Base-by-base conservation (phyloP, 2,113 vertebrate genomes). In the Grus americana region DNA sequence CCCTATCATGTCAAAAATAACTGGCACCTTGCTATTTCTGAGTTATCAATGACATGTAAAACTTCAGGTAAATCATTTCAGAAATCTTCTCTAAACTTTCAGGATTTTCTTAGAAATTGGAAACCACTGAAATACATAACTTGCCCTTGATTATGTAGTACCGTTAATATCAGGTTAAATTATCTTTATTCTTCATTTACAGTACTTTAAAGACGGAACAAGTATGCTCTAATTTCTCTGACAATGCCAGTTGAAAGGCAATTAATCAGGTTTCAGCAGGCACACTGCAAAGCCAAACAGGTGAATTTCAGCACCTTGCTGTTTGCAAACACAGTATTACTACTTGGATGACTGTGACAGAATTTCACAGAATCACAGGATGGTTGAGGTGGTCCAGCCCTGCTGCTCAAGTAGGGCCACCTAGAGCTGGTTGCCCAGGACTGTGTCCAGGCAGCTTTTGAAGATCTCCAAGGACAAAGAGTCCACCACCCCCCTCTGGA, bases 401-500 rank as follows among this genome's bases (percentile, higher is more conserved):
- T 24, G 5, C 24, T 71, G 27, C 23, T 75, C 52, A 71, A 54
- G 40, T 32, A 82, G 11, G 36, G 14, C 3, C 30, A 62, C 17
- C 61, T 0, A 29, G 6, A 52, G 12, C 50, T 1, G 3, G 15
- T 0, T 30, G 8, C 12, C 14, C 26, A 44, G 40, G n/a, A 27
- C 40, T 0, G 0, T 2, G 5, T 20, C 27, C n/a, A 36, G 44
- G 2, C 0, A 2, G 24, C 38, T 55, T 85, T 16, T 11, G 15
- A 79, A 0, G 29, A 34, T 22, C 55, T 32, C 26, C 49, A n/a
- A 24, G 15, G 40, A 50, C 1, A 8, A 49, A 72, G 32, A 73
- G 2, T 20, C 17, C 36, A n/a, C 27, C 52, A 14, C 15, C 5
- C 30, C 46, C 30, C 46, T 3, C 7, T 46, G 44, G 15, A 5